Base-by-base conservation (phyloP, 2,888 invertebrate species). In the Protonemura montana region DNA sequence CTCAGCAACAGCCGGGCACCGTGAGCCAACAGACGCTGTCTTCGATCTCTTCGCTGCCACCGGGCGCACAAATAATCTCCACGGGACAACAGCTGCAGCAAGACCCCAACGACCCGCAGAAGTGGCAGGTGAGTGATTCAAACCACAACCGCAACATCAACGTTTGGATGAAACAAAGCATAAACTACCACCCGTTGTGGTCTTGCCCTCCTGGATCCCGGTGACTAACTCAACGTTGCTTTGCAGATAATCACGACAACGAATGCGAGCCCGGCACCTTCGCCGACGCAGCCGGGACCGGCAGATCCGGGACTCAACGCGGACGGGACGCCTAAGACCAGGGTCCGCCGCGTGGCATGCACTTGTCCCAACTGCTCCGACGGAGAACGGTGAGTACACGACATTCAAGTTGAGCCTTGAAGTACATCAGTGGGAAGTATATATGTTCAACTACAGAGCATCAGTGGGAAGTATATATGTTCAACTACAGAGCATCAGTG, bases 311-410 rank as follows among this genome's bases (percentile, higher is more conserved):
- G 87, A 10, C 21, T 76, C 13, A 30, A 42, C 30, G 81, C 30
- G n/a, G 42, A 82, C 30, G 76, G 42, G n/a, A 42, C 81, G 0
- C 85, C 59, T 10, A 93, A 93, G 89, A 92, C 93, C 35, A 92
- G 96, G 88, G 93, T 97, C 88, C 94, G 98, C 89, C 93, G 99
- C 78, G 98, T 99, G 10, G 99, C 99, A 0, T 99, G 99, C 91
- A 98, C 98, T 0, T 99, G 99, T 91, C 99, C 99, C 0, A 99
- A 99, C 91, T 99, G 99, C 91, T 95, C 96, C 85, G 98, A 97
- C 90, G 97, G 96, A 3, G 97, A 97, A 90, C 95, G 95, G 94
- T 94, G 89, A 91, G 91, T n/a, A n/a, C n/a, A n/a, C n/a, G n/a
- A n/a, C n/a, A n/a, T n/a, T n/a, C n/a, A n/a, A n/a, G n/a, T n/a